Evolutionary conservation across 2,888 invertebrate genomes (phyloP).

Genomic region (Hirtodrosophila duncani): DNA sequence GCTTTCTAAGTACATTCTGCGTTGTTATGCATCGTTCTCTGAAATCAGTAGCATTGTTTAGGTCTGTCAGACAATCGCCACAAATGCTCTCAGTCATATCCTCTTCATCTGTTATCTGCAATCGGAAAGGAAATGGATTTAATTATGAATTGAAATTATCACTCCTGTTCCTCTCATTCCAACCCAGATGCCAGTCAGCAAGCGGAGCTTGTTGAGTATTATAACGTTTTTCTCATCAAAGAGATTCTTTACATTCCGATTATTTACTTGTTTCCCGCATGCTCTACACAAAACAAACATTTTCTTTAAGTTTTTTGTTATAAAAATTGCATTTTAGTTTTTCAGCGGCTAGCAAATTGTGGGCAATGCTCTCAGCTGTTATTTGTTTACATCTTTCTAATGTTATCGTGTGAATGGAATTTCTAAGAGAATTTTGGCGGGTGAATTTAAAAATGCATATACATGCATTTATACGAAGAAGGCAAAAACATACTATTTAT

Average conservation of each 20-base stretch:
- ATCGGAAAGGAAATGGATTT: not conserved
- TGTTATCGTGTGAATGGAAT: no score
- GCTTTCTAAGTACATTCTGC: conserved; percentile 2
- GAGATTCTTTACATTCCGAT: conserved; percentile 5
- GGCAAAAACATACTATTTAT: no score
- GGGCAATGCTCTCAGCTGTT: no score
- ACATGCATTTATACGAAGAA: no score
- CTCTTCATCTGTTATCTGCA: conserved; percentile 22
- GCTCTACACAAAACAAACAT: conserved; percentile 35
- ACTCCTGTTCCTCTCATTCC: no score
- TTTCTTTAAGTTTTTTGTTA: not conserved
- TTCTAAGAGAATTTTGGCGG: no score
- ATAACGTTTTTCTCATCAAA: conserved; percentile 10
- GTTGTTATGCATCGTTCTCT: conserved; percentile 24
- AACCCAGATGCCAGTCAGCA: conserved; percentile 35
- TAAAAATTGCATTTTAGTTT: conserved; percentile 9
- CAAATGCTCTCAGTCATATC: conserved; percentile 26
- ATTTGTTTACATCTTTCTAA: no score
- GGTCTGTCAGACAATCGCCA: conserved; percentile 16
- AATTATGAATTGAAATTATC: no score
- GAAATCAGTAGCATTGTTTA: conserved; percentile 25
- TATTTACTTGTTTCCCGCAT: conserved; percentile 22
- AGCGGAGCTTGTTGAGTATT: conserved; percentile 21
- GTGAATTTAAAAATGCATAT: no score
- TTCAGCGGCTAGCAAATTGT: not conserved